Percentiles rank a stretch among this genome's conserved stretches.
phyloP scores from a whole-genome alignment of 1,140 invertebrate species.

The Schlechtendalia chinensis region DNA sequence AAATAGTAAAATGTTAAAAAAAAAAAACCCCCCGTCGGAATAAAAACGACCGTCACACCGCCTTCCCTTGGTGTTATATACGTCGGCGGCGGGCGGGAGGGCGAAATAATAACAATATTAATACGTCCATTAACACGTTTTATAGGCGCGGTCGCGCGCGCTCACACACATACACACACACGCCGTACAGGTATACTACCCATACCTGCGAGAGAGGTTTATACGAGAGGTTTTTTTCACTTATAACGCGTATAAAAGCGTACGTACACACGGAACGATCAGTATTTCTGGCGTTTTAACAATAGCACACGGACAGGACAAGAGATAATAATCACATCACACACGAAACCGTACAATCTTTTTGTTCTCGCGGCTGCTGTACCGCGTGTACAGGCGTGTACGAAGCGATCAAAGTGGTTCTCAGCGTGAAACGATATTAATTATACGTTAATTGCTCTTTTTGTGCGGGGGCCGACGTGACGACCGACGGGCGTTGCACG shows the following conservation, averaged over 20 bases:
- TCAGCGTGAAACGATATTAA: constrained; percentile 48
- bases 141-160: constrained; percentile 39
- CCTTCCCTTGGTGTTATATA: constrained; percentile 19
- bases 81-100: no score
- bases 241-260: background rate
- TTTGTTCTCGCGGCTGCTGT: constrained; percentile 3
- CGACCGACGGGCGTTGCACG: background rate
- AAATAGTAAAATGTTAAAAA: background rate
- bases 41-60: constrained; percentile 21
- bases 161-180: no score
- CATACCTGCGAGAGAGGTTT: background rate
- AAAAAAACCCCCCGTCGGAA: background rate
- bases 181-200: no score
- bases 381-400: background rate
- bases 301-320: background rate
- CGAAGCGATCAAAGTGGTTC: constrained; percentile 44
- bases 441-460: constrained; percentile 47
- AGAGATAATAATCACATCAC: constrained; percentile 43
- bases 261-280: constrained; percentile 24
- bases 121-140: constrained; percentile 49
- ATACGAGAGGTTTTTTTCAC: background rate
- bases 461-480: background rate
- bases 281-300: constrained; percentile 43
- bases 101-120: constrained; percentile 42
- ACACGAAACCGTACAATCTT: constrained; percentile 31